These are phyloP conservation scores for Lagocephalus sceleratus DNA, from an alignment of 2,797 vertebrate genomes.

Conservation along the genomic window DNA sequence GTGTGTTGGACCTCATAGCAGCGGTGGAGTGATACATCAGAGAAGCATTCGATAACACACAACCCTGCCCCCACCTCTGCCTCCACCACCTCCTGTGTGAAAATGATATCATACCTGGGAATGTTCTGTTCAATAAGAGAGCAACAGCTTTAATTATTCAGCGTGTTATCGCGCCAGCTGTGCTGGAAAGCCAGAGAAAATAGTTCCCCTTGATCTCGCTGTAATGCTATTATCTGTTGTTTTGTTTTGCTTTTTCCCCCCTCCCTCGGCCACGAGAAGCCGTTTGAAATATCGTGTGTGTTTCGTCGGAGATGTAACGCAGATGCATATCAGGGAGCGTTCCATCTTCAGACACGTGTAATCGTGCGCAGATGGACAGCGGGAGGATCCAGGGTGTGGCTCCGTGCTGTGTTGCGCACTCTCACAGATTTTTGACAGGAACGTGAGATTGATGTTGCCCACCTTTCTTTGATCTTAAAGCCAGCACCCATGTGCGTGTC, in stretches of 20 bases:
- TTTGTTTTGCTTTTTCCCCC: neutral
- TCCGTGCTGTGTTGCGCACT: conserved; percentile 26
- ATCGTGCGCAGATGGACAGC: neutral
- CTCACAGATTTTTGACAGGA: conserved; percentile 57
- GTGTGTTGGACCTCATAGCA: no score
- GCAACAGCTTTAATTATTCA: conserved; percentile 57
- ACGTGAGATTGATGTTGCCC: conserved; percentile 72
- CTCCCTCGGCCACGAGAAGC: neutral
- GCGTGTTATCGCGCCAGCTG: conserved; percentile 7
- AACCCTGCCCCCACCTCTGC: no score
- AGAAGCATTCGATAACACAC: conserved; percentile 24
- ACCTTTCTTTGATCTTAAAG: conserved; percentile 75
- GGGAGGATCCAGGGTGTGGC: conserved; percentile 23
- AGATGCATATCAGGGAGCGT: neutral
- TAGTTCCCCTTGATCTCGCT: neutral
- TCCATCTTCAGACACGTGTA: neutral
- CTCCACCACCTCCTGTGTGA: conserved; percentile 26
- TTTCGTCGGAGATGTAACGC: neutral
- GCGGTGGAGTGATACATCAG: conserved; percentile 22
- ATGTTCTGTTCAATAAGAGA: conserved; percentile 29
- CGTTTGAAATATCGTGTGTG: neutral
- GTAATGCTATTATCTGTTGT: neutral
- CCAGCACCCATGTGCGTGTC: conserved; percentile 36
- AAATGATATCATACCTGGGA: conserved; percentile 39
- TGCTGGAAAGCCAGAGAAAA: conserved; percentile 7